These are phyloP conservation scores for Eulemur albifrons DNA, from an alignment of 2,797 vertebrate genomes.

Conservation along the genomic window DNA sequence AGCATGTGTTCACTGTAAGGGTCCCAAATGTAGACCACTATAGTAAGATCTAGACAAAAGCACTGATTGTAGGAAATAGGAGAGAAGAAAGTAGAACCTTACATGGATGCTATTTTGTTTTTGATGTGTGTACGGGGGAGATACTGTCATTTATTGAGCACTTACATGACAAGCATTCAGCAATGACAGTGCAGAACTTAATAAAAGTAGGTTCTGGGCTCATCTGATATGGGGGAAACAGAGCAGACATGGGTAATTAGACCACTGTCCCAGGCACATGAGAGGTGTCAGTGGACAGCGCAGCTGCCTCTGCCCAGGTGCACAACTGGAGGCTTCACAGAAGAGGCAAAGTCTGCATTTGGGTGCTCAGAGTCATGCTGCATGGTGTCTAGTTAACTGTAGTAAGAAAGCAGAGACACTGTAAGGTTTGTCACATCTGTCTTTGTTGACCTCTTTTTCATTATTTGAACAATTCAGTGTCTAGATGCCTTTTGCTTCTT, in stretches of 20 bases:
- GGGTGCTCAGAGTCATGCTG: fast-evolving
- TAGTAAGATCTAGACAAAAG: background rate
- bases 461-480: background rate
- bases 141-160: background rate
- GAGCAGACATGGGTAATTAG: background rate
- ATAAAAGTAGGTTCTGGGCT: background rate
- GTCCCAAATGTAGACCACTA: fast-evolving
- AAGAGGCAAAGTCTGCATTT: fast-evolving
- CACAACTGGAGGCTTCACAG: background rate
- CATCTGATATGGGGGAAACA: background rate
- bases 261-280: background rate
- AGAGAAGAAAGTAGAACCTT: background rate
- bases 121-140: fast-evolving
- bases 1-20: background rate
- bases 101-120: fast-evolving
- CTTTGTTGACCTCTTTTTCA: background rate
- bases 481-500: background rate
- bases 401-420: background rate
- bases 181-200: background rate
- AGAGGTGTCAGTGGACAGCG: background rate
- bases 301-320: fast-evolving
- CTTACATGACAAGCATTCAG: background rate
- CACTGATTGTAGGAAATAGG: background rate
- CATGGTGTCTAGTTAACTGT: background rate
- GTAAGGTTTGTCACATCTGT: background rate